These are phyloP conservation scores for Drosophila neoperkinsi DNA, from an alignment of 2,888 invertebrate genomes.

Conservation along the genomic window DNA sequence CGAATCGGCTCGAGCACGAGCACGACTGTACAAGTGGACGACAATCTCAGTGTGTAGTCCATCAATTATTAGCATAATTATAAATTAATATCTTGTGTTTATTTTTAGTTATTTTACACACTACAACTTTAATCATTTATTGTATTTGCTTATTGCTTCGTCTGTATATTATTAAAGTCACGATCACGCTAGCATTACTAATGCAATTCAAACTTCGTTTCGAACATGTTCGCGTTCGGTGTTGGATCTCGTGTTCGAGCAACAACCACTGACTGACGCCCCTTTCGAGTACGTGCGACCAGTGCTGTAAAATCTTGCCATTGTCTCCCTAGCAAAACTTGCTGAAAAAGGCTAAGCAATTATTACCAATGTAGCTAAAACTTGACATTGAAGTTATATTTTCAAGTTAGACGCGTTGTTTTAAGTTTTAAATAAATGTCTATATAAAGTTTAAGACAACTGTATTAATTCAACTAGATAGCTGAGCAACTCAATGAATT, in stretches of 20 bases:
- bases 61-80: not conserved
- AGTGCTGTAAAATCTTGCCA: constrained; percentile 28
- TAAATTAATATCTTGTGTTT: not conserved
- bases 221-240: constrained; percentile 51
- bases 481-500: not conserved
- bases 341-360: constrained; percentile 11
- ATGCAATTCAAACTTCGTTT: constrained; percentile 26
- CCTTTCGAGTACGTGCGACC: constrained; percentile 34
- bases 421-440: not conserved
- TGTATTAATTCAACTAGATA: not conserved
- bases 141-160: not conserved
- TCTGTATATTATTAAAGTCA: constrained; percentile 13
- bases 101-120: not conserved
- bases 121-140: not conserved
- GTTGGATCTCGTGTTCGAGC: constrained; percentile 49
- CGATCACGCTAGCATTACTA: constrained; percentile 38
- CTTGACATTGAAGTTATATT: not conserved
- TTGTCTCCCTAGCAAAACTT: constrained; percentile 23
- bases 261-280: constrained; percentile 60
- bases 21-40: not conserved
- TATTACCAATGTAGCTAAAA: not conserved
- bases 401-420: too few relatives aligned
- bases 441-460: not conserved
- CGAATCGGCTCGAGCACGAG: constrained; percentile 6
- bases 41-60: not conserved